Evolutionary conservation across 92 coral and sea anemone species (phyloP), one percentile per base, ranked within the genome.

Genomic region (Meandrina meandrites): DNA sequence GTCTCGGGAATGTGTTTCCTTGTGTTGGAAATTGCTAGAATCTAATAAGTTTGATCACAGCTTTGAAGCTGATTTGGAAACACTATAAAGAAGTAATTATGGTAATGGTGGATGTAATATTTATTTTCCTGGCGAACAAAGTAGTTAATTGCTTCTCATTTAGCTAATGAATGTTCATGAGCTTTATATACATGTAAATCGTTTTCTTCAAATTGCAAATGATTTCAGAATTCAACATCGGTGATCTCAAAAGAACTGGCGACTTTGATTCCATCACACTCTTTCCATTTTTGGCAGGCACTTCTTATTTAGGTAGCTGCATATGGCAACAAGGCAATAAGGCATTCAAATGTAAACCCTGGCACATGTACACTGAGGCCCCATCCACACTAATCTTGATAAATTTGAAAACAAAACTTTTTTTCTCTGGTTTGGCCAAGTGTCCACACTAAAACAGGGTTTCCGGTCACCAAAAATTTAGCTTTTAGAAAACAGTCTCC

Each of bases 111-210:
- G 30, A 21, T 74, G 16, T 15, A 14, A 10, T 74, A 45, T 76
- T 40, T 31, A 13, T 79, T 51, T 79, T 79, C n/a, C 82, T 79
- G 47, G 82, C 8, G 30, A 53, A 35, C 69, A 34, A 79, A 57
- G 27, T 28, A 66, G 34, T 66, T 28, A 22, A 60, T 0, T 22
- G 68, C 4, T 60, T 60, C 68, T 60, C 68, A 22, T 60, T 60
- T 60, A 24, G 13, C 14, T 48, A 7, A 4, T 48, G 53, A 48
- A 5, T 60, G 22, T 60, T 30, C 68, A 24, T 24, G 13, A 24
- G 68, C 24, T 60, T 27, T 27, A 30, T 66, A 27, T 66, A 66
- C 35, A 66, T 22, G 24, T 30, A 24, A 28, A n/a, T 66, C 16
- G 0, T 66, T n/a, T 27, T 27, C 18, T 66, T 66, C 34, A 27